phyloP scores from a whole-genome alignment of 2,888 invertebrate species.

The Fabriciana adippe region DNA sequence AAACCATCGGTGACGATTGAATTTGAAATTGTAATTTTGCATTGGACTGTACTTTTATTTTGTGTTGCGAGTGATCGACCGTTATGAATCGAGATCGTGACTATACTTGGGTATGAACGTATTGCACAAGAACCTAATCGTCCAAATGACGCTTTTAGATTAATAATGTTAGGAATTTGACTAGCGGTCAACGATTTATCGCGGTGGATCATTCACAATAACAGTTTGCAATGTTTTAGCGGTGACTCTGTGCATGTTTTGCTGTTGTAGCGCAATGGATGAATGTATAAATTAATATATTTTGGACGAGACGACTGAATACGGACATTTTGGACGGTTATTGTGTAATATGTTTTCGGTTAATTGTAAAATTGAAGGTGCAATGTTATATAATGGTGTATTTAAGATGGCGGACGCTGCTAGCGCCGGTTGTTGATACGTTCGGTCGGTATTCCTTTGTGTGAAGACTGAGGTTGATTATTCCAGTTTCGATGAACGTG shows the following conservation, averaged over 20 bases:
- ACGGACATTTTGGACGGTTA: slow-evolving; percentile 62
- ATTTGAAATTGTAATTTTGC: slow-evolving; percentile 14
- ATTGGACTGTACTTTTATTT: background rate
- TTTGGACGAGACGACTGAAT: slow-evolving; percentile 45
- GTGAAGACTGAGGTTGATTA: slow-evolving; percentile 81
- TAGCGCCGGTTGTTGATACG: slow-evolving; percentile 62
- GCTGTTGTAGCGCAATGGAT: background rate
- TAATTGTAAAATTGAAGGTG: slow-evolving; percentile 71
- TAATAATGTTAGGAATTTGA: slow-evolving; percentile 12
- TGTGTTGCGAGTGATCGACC: slow-evolving; percentile 9
- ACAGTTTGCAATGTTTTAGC: slow-evolving; percentile 8
- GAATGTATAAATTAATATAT: background rate
- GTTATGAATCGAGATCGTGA: slow-evolving; percentile 5
- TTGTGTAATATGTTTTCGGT: slow-evolving; percentile 66
- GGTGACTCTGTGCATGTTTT: slow-evolving; percentile 13
- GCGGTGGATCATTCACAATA: background rate
- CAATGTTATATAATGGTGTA: slow-evolving; percentile 75
- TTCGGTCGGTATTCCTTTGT: slow-evolving; percentile 72
- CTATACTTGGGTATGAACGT: background rate
- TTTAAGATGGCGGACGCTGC: slow-evolving; percentile 56
- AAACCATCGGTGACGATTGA: slow-evolving; percentile 6
- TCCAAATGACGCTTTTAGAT: slow-evolving; percentile 19
- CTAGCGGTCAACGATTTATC: background rate
- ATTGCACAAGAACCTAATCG: slow-evolving; percentile 11
- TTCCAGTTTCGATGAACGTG: slow-evolving; percentile 79